These are phyloP conservation scores for Hirtodrosophila alboralis DNA, from an alignment of 2,888 invertebrate species.

Conservation along the genomic window DNA sequence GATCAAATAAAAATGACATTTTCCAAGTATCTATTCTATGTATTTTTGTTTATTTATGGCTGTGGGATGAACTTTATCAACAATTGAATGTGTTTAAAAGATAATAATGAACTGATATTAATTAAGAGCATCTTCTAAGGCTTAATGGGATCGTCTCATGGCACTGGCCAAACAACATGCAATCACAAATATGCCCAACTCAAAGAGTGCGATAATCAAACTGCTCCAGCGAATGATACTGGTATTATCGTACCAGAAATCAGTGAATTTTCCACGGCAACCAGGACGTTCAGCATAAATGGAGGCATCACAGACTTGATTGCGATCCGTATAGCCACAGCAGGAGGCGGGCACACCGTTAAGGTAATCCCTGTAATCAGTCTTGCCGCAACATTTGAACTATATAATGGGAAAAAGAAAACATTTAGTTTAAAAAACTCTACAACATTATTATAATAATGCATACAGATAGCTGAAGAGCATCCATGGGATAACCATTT, in stretches of 20 bases:
- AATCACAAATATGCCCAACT: conserved; percentile 91
- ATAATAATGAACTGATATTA: background rate
- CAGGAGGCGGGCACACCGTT: conserved; percentile 71
- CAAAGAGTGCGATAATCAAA: conserved; percentile 88
- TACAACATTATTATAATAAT: background rate
- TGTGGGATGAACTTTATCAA: background rate
- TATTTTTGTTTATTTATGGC: conserved; percentile 58
- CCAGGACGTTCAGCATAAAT: conserved; percentile 54
- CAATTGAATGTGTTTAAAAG: no score
- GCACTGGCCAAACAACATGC: conserved; percentile 93
- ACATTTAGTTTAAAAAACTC: no score
- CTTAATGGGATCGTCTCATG: conserved; percentile 87
- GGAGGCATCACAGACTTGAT: conserved; percentile 41
- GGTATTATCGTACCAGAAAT: conserved; percentile 81
- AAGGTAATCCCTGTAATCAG: conserved; percentile 54
- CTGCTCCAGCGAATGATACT: conserved; percentile 87
- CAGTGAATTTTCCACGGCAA: conserved; percentile 80
- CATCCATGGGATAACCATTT: conserved; percentile 76
- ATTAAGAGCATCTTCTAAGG: background rate
- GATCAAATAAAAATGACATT: conserved; percentile 31
- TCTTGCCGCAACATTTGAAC: conserved; percentile 80
- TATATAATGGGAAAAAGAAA: conserved; percentile 17
- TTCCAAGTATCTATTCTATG: conserved; percentile 21
- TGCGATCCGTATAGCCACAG: conserved; percentile 69
- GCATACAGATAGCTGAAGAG: conserved; percentile 77